Evolutionary conservation across 2,888 invertebrate species (phyloP), one percentile per base, ranked within the genome.

Genomic region (Exocentrus adspersus): DNA sequence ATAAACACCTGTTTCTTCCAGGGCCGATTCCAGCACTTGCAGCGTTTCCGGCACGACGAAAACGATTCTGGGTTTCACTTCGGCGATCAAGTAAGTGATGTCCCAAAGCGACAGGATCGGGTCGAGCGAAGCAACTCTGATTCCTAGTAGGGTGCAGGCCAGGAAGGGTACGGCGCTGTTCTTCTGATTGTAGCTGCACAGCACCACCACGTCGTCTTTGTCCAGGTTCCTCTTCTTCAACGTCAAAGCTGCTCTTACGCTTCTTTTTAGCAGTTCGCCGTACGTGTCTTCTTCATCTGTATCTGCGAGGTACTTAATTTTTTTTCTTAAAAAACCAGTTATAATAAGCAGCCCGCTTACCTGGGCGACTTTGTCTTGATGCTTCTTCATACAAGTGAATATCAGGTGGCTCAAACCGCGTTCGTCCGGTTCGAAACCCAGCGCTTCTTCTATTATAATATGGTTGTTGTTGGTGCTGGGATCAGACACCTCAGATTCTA

Each of bases 161-260:
- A 85, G 83, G 51, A 84, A 81, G 0, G 86, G 85, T n/a, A 85
- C 79, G 3, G 76, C 74, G 5, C 83, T 73, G 59, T 86, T 81
- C 1, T 82, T 43, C 21, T 85, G 84, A 64, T 83, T 86, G 1
- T 82, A 81, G 1, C 83, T 84, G 78, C 85, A 84, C 0, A 86
- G 53, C 1, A 82, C 74, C 30, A 87, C 79, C 4, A 86, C 81
- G 65, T 86, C 86, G 2, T 82, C 82, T 16, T 62, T 62, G 46
- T 76, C 64, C 2, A 86, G 58, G 12, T 84, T 84, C 48, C 82
- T 67, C 1, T 78, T 78, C 60, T 66, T 77, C 24, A 86, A 75
- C 21, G 82, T 79, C 6, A 77, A 78, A 0, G 86, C 86, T 60
- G 85, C 84, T 37, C 81, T 76, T 2, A 85, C 79, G 1, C 84